Evolutionary conservation across 2,797 vertebrate species (phyloP), one percentile per base, ranked within the genome.

Genomic region (Hapalemur alaotrensis): DNA sequence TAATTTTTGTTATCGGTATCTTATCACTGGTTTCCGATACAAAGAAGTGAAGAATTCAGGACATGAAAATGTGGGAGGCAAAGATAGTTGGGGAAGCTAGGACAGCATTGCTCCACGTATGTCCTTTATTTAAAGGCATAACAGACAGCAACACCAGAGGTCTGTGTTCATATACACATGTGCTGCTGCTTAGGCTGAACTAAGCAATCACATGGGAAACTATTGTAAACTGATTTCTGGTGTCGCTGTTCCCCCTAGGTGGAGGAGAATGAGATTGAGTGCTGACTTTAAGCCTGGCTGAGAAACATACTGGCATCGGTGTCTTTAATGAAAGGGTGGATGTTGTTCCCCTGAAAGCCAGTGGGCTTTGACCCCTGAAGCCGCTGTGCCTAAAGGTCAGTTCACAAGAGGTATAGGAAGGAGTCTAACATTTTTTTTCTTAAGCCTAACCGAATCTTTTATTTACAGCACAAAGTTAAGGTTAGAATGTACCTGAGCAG

Each of bases 231-330:
- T 99, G 99, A 99, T 99, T 99, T 99, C 98, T 99, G 99, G 99
- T 99, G 99, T 99, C 98, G 98, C 98, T 99, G 98, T 99, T 99
- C 98, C 99, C 98, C 98, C 97, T 98, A 99, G 99, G 99, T 99
- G 98, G 98, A 98, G 98, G 98, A 99, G 98, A 98, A 98, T 98
- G 96, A 98, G 98, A 98, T 98, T 99, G 98, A 98, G 98, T 99
- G 98, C 98, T 98, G 98, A 98, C 98, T 99, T 94, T 99, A 99
- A 99, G 99, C 99, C 99, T 98, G 99, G 99, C 99, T 99, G 99
- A 99, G 99, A 99, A 99, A 99, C 99, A 99, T 98, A 99, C 99
- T 99, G 99, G 98, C 98, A 98, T 99, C 99, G 98, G 98, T 99
- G 98, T 98, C 98, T 98, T 98, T 98, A 98, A 97, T 97, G 97